phyloP scores from a whole-genome alignment of 2,113 vertebrate genomes.

The Sturnira hondurensis region DNA sequence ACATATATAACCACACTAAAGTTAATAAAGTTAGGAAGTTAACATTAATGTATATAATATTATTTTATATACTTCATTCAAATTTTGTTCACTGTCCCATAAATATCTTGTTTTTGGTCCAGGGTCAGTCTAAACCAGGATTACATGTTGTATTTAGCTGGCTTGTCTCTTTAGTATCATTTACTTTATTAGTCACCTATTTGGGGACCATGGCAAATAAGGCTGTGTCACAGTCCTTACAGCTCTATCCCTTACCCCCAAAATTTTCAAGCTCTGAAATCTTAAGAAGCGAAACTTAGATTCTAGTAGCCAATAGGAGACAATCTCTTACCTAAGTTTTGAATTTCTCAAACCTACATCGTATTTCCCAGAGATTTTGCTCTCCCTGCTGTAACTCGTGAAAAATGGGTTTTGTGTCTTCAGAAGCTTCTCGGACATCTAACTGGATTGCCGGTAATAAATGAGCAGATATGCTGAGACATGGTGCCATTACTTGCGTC shows the following conservation, averaged over 20 bases:
- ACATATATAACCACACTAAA: background rate
- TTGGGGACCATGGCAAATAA: background rate
- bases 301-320: background rate
- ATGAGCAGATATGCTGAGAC: background rate
- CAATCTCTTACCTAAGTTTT: background rate
- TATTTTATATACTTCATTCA: background rate
- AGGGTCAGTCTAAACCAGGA: background rate
- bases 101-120: background rate
- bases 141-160: background rate
- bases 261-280: background rate
- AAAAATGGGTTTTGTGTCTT: slow-evolving; percentile 34
- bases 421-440: background rate
- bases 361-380: slow-evolving; percentile 24
- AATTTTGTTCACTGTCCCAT: background rate
- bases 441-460: background rate
- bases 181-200: background rate
- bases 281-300: background rate
- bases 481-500: background rate
- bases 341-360: background rate
- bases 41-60: background rate
- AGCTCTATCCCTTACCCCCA: no score
- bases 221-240: background rate
- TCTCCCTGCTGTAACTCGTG: slow-evolving; percentile 41
- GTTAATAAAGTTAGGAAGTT: background rate
- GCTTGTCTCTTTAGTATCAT: background rate